Base-by-base conservation (phyloP, 37 sponge, comb jelly and placozoan species). In the Tethya wilhelma region DNA sequence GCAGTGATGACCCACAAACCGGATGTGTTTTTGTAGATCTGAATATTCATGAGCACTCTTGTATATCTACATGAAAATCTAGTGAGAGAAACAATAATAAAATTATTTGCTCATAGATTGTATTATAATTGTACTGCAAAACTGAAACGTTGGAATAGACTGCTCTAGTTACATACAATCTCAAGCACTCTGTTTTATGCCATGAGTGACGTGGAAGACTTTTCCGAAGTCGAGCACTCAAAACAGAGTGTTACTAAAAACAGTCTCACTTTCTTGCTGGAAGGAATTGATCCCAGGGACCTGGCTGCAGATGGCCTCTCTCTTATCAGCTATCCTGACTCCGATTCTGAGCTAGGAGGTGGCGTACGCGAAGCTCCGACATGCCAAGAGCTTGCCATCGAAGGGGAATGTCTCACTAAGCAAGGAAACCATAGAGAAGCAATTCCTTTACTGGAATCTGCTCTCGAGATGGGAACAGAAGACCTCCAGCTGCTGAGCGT, bases 391-490 rank as follows among this genome's bases (percentile, higher is more conserved):
- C 67, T 95, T 39, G 95, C 95, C 0, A 77, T 90, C 1, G 91
- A 95, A 40, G 95, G 95, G 46, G 95, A 95, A 75, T 40, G 82
- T 11, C 66, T 95, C 19, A 85, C 80, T 38, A 87, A 85, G 46
- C 72, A 84, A 17, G 95, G 95, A 43, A 79, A 88, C n/a, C 80
- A 88, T 59, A 62, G 33, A 9, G 83, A 88, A 64, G 91, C 95
- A 55, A 90, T 90, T 4, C 89, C 95, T 9, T 72, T 95, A 45
- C 79, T 95, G 7, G 95, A 95, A 41, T 64, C 84, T 19, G 95
- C 91, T 2, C 76, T 92, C 38, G 81, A 87, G 72, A 19, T 81
- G 4, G 91, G 89, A 1, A 90, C 64, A 14, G 91, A 90, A 55
- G 95, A 90, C 43, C 67, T 75, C 38, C 91, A 90, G 62, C 81